Evolutionary conservation across 2,888 invertebrate genomes (phyloP), one percentile per base, ranked within the genome.

Genomic region (Leptinotarsa haldemani): DNA sequence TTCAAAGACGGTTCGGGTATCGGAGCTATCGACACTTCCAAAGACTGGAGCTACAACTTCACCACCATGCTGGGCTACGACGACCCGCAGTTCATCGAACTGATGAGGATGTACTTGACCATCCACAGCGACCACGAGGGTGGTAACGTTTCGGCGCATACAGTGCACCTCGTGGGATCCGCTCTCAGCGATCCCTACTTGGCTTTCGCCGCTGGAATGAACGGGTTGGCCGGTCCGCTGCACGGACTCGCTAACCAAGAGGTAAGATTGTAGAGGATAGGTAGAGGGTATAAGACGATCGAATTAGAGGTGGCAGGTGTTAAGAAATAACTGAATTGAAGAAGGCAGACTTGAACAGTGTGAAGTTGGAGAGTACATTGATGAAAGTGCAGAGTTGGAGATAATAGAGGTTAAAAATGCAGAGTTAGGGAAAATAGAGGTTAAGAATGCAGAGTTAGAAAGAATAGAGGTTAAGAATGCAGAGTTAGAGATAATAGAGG

Each of bases 111-210:
- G 48, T 98, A 98, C 88, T 92, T 98, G 79, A 96, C 97, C 74
- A 97, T 97, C 83, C 97, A 97, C 91, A 95, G 95, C 89, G 97
- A 98, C 87, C 97, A 98, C 88, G 97, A 98, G 88, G 97, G 97
- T 80, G 97, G 98, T 81, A 98, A 98, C 87, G 98, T 98, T 7
- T 97, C 96, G 12, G 98, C 98, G 3, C 98, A 98, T 88, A 94
- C 97, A 0, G 94, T 94, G 16, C 98, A 98, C 88, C 89, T 98
- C 86, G 97, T 98, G 4, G 97, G 95, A 52, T 97, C 97, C 0
- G 97, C 98, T 2, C 90, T 98, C 67, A 96, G 97, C 82, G 97
- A 98, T 87, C 97, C 97, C 16, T 97, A 97, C 88, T 90, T 98
- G 7, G 94, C 96, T 13, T 97, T 97, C 87, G 93, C 96, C 63